phyloP scores from a whole-genome alignment of 2,113 vertebrate species.

The Xiphophorus maculatus region DNA sequence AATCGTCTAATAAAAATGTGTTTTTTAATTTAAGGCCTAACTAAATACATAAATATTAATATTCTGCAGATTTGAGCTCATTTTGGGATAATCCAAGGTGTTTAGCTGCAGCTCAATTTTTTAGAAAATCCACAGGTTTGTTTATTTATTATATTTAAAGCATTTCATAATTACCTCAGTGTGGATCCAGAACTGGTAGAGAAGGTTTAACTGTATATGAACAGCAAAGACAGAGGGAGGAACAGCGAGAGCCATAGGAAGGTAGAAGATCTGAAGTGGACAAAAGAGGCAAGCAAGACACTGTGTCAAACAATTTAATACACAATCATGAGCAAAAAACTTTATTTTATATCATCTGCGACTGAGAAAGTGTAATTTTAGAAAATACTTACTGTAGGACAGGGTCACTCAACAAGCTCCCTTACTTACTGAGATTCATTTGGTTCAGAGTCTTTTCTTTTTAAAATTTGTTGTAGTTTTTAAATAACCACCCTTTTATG shows the following conservation, averaged over 20 bases:
- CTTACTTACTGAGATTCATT: neutral
- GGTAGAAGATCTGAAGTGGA: slow-evolving; percentile 86
- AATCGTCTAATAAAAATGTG: neutral
- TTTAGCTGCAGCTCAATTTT: neutral
- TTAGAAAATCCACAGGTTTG: too few relatives aligned
- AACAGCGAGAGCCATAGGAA: slow-evolving; percentile 88
- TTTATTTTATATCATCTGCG: neutral
- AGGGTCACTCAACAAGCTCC: neutral
- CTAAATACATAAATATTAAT: too few relatives aligned
- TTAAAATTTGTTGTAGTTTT: too few relatives aligned
- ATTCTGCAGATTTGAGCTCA: too few relatives aligned
- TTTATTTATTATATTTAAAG: too few relatives aligned
- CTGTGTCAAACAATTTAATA: neutral
- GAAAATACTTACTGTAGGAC: neutral
- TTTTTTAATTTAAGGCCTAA: neutral
- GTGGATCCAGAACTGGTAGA: slow-evolving; percentile 98
- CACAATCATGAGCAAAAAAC: neutral
- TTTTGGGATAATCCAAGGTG: neutral
- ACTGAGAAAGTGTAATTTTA: neutral
- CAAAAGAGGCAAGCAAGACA: slow-evolving; percentile 7
- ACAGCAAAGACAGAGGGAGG: slow-evolving; percentile 89
- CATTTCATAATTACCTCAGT: slow-evolving; percentile 85
- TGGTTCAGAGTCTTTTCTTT: too few relatives aligned
- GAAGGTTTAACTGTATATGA: slow-evolving; percentile 92
- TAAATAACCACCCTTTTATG: too few relatives aligned